These are phyloP conservation scores for Emydoidea blandingii DNA, from an alignment of 2,797 vertebrate genomes.

Conservation along the genomic window DNA sequence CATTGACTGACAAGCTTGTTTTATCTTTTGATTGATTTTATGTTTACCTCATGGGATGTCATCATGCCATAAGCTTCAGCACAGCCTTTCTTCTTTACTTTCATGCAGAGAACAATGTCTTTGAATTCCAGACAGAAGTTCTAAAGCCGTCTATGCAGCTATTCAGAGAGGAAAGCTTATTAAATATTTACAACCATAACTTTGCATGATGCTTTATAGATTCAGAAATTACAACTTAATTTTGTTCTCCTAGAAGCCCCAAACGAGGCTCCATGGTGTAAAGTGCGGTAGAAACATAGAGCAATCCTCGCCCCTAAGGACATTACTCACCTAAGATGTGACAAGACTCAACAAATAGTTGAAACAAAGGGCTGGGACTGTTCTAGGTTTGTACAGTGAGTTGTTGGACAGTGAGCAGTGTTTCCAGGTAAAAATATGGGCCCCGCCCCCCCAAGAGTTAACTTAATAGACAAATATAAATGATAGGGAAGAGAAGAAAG, in stretches of 20 bases:
- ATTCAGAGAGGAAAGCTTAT: slow-evolving; percentile 42
- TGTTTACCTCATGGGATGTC: slow-evolving; percentile 40
- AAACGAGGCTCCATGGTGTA: not conserved
- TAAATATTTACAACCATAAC: slow-evolving; percentile 50
- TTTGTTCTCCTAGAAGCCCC: not conserved
- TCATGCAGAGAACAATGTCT: slow-evolving; percentile 19
- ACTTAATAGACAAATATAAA: not conserved
- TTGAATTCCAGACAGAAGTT: slow-evolving; percentile 54
- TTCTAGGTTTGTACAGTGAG: not conserved
- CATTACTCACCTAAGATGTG: not conserved
- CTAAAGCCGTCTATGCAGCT: slow-evolving; percentile 13
- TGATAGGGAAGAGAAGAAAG: not conserved
- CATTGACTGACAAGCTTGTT: slow-evolving; percentile 30
- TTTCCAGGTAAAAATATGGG: not conserved
- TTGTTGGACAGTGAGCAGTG: not conserved
- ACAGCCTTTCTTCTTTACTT: slow-evolving; percentile 60
- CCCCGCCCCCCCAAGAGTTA: not conserved
- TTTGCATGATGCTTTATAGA: slow-evolving; percentile 30
- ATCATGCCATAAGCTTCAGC: slow-evolving; percentile 17
- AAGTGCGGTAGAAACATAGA: not conserved
- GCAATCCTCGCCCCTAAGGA: not conserved
- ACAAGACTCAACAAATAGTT: not conserved
- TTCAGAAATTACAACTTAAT: not conserved
- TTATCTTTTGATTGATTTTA: slow-evolving; percentile 63
- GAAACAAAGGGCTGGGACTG: not conserved